Conservation (phyloP, 2,888 invertebrate species). For the Dicranocentrus wangi region DNA sequence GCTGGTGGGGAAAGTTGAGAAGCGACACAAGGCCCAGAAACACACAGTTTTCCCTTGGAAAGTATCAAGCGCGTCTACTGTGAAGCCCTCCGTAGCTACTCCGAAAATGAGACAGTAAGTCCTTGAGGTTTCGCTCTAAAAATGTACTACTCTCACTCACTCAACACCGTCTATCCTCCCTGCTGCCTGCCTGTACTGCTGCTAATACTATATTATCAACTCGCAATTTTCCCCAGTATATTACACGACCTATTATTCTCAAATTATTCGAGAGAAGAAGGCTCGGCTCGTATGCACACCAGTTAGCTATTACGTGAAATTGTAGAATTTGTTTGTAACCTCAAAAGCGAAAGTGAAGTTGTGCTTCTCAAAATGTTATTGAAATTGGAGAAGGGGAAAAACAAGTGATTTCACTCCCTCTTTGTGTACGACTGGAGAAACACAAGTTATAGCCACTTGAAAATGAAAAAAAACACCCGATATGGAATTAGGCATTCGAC, state of each 20-base stretch:
- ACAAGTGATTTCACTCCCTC: no score
- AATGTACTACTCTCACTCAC: not conserved
- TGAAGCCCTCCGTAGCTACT: not conserved
- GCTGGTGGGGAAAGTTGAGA: not conserved
- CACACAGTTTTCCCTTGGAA: not conserved
- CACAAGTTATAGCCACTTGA: no score
- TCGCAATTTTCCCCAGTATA: not conserved
- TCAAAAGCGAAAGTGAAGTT: no score
- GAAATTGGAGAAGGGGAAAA: no score
- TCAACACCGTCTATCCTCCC: no score
- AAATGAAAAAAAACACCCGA: no score
- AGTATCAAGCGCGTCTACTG: not conserved
- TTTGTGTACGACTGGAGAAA: no score
- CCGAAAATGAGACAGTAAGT: not conserved
- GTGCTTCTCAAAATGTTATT: no score
- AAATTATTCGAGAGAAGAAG: not conserved
- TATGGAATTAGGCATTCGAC: no score
- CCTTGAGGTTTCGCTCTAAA: not conserved
- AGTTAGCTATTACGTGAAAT: not conserved
- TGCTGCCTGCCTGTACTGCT: no score
- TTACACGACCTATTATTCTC: not conserved
- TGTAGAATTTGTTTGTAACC: not conserved
- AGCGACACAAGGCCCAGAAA: not conserved
- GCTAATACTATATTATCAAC: not conserved
- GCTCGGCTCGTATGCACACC: not conserved